Percentiles rank a stretch among this genome's conserved stretches.
These are phyloP conservation scores for Carpatolechia fugitivella DNA, from an alignment of 2,888 invertebrate genomes.

Conservation along the genomic window DNA sequence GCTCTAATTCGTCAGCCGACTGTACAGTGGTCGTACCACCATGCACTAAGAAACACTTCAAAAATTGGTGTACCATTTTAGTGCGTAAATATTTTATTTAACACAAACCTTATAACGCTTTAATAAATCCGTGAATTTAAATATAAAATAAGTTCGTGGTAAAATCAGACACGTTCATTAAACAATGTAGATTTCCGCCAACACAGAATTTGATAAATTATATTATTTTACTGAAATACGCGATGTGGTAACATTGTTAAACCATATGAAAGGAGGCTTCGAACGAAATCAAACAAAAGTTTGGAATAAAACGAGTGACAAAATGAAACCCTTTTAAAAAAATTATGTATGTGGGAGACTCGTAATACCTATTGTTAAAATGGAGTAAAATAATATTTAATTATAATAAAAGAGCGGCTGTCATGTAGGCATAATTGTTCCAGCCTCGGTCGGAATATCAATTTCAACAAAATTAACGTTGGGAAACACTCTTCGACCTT, in stretches of 20 bases:
- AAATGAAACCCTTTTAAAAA: too few species aligned
- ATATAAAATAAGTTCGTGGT: neutral
- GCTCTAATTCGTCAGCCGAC: too few species aligned
- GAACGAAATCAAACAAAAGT: neutral
- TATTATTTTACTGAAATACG: neutral
- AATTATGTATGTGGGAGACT: too few species aligned
- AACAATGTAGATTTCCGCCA: neutral
- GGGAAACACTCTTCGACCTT: neutral
- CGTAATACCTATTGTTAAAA: too few species aligned
- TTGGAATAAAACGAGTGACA: neutral
- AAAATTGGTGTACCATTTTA: too few species aligned
- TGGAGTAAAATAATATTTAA: neutral
- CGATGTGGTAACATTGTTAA: neutral
- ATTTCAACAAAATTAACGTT: conserved; percentile 16
- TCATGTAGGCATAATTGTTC: neutral
- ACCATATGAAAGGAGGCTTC: neutral
- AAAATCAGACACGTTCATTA: too few species aligned
- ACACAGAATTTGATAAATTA: neutral
- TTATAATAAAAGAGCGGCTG: neutral
- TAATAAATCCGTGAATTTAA: too few species aligned
- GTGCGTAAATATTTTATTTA: too few species aligned
- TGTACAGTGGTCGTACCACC: too few species aligned
- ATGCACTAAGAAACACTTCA: too few species aligned
- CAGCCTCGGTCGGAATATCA: conserved; percentile 11
- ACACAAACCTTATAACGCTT: too few species aligned